Evolutionary conservation across 2,888 invertebrate genomes (phyloP).

Genomic region (Drosophila setosimentum): DNA sequence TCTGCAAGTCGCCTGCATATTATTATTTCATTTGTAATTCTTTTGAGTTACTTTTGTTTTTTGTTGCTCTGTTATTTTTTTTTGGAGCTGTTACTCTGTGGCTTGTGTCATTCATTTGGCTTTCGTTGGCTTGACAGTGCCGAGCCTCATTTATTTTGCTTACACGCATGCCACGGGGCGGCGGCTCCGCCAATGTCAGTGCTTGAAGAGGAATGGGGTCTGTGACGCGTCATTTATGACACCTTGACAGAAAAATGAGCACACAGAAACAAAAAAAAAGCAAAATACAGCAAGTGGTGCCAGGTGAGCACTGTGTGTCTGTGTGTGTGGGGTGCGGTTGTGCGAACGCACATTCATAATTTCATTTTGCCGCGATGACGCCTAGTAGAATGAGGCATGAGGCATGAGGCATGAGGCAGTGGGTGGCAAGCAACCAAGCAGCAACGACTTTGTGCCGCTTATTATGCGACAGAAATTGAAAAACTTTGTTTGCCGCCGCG

Average conservation of each 20-base stretch:
- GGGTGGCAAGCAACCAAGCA: slow-evolving; percentile 3
- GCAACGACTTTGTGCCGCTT: slow-evolving; percentile 68
- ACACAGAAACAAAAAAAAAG: slow-evolving; percentile 34
- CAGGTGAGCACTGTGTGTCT: slow-evolving; percentile 59
- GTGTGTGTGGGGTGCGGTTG: slow-evolving; percentile 70
- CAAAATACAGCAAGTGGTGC: slow-evolving; percentile 50
- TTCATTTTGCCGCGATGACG: slow-evolving; percentile 73
- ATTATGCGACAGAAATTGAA: slow-evolving; percentile 82
- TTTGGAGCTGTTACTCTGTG: slow-evolving; percentile 68
- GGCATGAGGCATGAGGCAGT: background rate
- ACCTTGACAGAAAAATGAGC: slow-evolving; percentile 82
- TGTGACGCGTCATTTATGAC: slow-evolving; percentile 79
- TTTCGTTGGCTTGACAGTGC: slow-evolving; percentile 76
- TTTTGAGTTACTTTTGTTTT: slow-evolving; percentile 21
- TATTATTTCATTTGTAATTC: slow-evolving; percentile 10
- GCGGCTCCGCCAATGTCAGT: slow-evolving; percentile 36
- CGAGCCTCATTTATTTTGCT: slow-evolving; percentile 80
- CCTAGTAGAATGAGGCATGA: slow-evolving; percentile 7
- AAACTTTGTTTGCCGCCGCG: slow-evolving; percentile 81
- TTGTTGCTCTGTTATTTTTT: slow-evolving; percentile 30
- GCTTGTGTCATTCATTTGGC: slow-evolving; percentile 81
- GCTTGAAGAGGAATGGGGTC: slow-evolving; percentile 58
- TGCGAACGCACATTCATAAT: slow-evolving; percentile 79
- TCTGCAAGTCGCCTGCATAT: background rate
- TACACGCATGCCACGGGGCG: slow-evolving; percentile 68